A percentile compares a stretch with the other conserved stretches of the same genome.
These are phyloP conservation scores for Patella pellucida DNA, from an alignment of 2,888 invertebrate genomes.

Conservation along the genomic window DNA sequence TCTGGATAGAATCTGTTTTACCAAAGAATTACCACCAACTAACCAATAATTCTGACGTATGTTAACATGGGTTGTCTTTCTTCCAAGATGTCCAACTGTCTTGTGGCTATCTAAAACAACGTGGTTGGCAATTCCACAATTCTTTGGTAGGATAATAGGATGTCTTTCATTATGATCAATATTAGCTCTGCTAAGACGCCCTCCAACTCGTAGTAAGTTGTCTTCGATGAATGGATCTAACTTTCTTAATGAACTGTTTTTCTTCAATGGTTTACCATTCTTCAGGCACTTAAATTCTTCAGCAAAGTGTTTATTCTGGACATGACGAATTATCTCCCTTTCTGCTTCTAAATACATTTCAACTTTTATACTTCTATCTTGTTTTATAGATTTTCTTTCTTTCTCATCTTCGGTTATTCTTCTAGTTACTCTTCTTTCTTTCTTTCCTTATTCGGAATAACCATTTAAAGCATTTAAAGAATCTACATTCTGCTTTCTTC, in stretches of 20 bases:
- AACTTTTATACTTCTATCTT: neutral
- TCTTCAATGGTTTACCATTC: neutral
- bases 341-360: neutral
- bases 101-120: neutral
- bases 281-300: neutral
- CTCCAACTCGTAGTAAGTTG: neutral
- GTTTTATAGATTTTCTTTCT: too few species aligned
- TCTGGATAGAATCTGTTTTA: neutral
- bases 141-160: too few species aligned
- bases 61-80: neutral
- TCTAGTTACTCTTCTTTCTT: too few species aligned
- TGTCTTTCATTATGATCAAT: too few species aligned
- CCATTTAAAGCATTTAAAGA: too few species aligned
- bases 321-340: neutral
- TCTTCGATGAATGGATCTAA: constrained; percentile 4
- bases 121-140: neutral
- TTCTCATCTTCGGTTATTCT: too few species aligned
- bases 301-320: constrained; percentile 1
- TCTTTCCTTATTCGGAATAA: too few species aligned
- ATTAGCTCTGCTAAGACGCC: too few species aligned
- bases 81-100: constrained; percentile 4
- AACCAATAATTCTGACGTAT: constrained; percentile 17
- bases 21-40: neutral
- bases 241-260: neutral
- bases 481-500: too few species aligned